phyloP scores from a whole-genome alignment of 2,113 vertebrate species.

The Hypanus sabinus region DNA sequence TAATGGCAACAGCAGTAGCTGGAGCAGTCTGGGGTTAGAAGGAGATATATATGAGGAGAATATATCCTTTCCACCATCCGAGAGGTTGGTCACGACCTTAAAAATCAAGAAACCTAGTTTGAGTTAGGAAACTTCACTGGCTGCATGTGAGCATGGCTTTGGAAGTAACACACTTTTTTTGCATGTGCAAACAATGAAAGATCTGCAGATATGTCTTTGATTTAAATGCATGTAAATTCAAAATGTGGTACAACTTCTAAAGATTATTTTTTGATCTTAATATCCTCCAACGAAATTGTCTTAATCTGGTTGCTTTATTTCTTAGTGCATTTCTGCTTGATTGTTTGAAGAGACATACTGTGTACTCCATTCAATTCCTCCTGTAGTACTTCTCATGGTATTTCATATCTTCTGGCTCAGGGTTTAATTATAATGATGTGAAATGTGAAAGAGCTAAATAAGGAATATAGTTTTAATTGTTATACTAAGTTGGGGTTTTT shows the following conservation, averaged over 20 bases:
- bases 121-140: slow-evolving; percentile 48
- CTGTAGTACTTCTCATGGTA: slow-evolving; percentile 11
- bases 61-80: slow-evolving; percentile 93
- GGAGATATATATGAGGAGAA: slow-evolving; percentile 93
- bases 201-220: neutral
- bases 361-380: neutral
- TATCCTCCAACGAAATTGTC: neutral
- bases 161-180: slow-evolving; percentile 9
- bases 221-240: neutral
- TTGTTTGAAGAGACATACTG: neutral
- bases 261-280: neutral
- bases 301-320: neutral
- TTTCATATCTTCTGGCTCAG: neutral
- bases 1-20: slow-evolving; percentile 99
- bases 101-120: slow-evolving; percentile 51
- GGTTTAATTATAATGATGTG: neutral
- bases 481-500: neutral
- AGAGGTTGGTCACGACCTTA: slow-evolving; percentile 82
- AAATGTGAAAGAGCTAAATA: neutral
- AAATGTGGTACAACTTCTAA: neutral
- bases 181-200: neutral
- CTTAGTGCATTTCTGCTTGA: neutral
- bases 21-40: slow-evolving; percentile 99
- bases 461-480: neutral
- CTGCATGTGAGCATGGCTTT: slow-evolving; percentile 69